Evolutionary conservation across 1,140 invertebrate genomes (phyloP).

Genomic region (Drosophila kepulauana): DNA sequence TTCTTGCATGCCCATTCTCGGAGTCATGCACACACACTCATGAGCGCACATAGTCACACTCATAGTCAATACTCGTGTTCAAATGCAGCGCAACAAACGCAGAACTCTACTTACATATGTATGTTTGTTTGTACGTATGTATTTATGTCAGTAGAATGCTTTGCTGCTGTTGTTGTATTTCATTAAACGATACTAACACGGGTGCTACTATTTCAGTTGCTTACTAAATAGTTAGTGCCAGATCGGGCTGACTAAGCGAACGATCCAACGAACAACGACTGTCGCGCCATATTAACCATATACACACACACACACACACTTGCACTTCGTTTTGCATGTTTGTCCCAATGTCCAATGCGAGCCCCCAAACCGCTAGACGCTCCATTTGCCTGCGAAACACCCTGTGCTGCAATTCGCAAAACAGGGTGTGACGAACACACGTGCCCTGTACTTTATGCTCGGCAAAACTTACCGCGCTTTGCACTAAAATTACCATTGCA

Average conservation of each 20-base stretch:
- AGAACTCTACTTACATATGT: slow-evolving; percentile 60
- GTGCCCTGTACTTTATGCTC: background rate
- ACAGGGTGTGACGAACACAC: background rate
- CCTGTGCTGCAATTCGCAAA: slow-evolving; percentile 5
- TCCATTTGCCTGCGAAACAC: slow-evolving; percentile 35
- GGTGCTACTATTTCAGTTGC: slow-evolving; percentile 83
- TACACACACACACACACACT: slow-evolving; percentile 34
- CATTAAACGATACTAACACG: slow-evolving; percentile 80
- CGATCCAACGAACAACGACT: slow-evolving; percentile 60
- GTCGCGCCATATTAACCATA: slow-evolving; percentile 80
- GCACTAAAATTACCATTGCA: background rate
- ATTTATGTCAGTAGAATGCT: slow-evolving; percentile 48
- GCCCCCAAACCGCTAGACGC: slow-evolving; percentile 54
- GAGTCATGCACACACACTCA: slow-evolving; percentile 33
- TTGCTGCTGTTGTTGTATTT: slow-evolving; percentile 49
- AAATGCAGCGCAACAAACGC: slow-evolving; percentile 68
- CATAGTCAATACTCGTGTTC: slow-evolving; percentile 58
- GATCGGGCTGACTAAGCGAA: slow-evolving; percentile 79
- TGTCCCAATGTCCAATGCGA: slow-evolving; percentile 41
- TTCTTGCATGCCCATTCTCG: slow-evolving; percentile 59
- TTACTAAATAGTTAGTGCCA: slow-evolving; percentile 82
- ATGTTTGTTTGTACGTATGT: slow-evolving; percentile 29
- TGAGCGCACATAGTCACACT: slow-evolving; percentile 12
- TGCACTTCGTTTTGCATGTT: slow-evolving; percentile 41
- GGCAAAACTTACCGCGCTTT: background rate